Conservation (phyloP, 2,113 vertebrate genomes). For the Thryonomys swinderianus region DNA sequence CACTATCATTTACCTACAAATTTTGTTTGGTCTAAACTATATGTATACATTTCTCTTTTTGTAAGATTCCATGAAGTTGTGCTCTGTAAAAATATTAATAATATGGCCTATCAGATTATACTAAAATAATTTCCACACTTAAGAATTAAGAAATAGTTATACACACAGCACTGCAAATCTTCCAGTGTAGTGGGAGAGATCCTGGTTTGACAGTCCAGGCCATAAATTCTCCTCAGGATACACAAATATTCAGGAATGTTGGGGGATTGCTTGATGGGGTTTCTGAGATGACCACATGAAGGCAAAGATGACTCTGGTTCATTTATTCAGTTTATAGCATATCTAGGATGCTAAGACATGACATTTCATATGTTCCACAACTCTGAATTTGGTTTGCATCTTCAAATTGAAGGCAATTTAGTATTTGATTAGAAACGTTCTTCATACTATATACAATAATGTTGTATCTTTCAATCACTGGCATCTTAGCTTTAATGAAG, state of each 20-base stretch:
- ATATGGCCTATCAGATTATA: background rate
- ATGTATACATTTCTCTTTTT: background rate
- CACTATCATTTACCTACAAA: background rate
- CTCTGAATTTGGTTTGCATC: conserved; percentile 12
- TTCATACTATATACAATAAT: background rate
- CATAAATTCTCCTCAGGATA: background rate
- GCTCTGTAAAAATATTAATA: background rate
- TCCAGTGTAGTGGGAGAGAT: background rate
- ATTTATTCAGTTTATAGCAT: background rate
- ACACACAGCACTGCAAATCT: background rate
- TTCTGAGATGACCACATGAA: background rate
- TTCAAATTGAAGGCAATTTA: conserved; percentile 44
- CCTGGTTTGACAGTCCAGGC: background rate
- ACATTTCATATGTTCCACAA: background rate
- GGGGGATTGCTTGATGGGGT: background rate
- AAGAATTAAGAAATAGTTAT: background rate
- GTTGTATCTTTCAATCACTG: background rate
- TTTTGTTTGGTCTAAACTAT: conserved; percentile 6
- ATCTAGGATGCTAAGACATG: background rate
- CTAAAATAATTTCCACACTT: conserved; percentile 21
- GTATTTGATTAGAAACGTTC: background rate
- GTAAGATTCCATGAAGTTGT: background rate
- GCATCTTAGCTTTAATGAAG: conserved; percentile 35
- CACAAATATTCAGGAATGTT: background rate
- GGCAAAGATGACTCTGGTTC: background rate